Evolutionary conservation across 2,797 vertebrate species (phyloP), one percentile per base, ranked within the genome.

Genomic region (Danio choprae): DNA sequence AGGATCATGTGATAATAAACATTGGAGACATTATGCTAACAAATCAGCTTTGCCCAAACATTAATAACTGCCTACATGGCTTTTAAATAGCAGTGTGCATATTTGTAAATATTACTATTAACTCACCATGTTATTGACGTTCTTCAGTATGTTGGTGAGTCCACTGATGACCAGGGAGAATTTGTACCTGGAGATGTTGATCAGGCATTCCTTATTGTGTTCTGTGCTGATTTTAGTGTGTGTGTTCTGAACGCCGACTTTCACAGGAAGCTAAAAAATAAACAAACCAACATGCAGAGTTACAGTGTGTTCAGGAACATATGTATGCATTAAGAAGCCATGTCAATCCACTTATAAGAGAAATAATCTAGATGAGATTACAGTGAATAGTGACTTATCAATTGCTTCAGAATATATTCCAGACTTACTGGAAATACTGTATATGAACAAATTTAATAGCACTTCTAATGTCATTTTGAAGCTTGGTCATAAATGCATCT

Each of bases 161-260:
- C 97, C 97, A 38, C 97, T 99, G 92, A 98, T 98, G 89, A 99
- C 97, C 53, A 98, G 92, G 85, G 97, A 98, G 92, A 98, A 99
- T 91, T 99, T 99, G 92, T 99, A 98, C 91, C 98, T 98, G 85
- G 97, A 99, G 92, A 98, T 98, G 93, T 98, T 98, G 89, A 99
- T 98, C 89, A 98, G 94, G 93, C 97, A 99, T 87, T 99, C 97
- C 91, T 98, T 98, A 92, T 98, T 99, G 95, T 98, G 97, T 89
- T 99, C 97, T 0, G 95, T 98, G 90, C 97, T 98, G 93, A 98
- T 94, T 95, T 97, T 98, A 93, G 94, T 97, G 94, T 99, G 97
- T 63, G 96, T 98, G 88, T 95, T 99, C 91, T 98, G 97, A 81
- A 97, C 95, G 88, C 94, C 94, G 18, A 95, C 95, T 93, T 98